Conservation (phyloP, 1,140 invertebrate genomes). For the Trialeurodes vaporariorum region DNA sequence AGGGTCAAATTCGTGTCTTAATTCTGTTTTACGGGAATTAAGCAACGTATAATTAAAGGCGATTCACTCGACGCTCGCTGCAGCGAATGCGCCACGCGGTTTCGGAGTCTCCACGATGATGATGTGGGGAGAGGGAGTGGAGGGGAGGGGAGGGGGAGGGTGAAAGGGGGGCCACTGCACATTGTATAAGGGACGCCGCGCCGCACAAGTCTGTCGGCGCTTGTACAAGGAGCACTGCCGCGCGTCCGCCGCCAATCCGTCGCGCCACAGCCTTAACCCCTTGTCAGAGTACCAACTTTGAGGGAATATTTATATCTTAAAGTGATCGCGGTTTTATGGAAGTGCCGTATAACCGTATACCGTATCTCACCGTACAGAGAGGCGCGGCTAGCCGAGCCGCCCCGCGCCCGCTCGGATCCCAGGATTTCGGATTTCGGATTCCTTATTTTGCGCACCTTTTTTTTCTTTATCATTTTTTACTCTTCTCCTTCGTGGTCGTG, state of each 20-base stretch:
- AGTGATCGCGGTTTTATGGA: neutral
- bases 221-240: too few species aligned
- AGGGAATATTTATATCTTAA: neutral
- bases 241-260: too few species aligned
- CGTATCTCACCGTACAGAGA: too few species aligned
- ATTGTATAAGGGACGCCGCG: neutral
- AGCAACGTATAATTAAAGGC: neutral
- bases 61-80: neutral
- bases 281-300: neutral
- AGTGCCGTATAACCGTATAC: too few species aligned
- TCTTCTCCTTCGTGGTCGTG: neutral
- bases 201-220: too few species aligned
- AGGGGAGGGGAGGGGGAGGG: too few species aligned
- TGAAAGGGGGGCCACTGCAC: too few species aligned
- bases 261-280: neutral
- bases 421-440: neutral
- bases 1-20: neutral
- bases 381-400: too few species aligned
- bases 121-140: too few species aligned
- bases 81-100: neutral
- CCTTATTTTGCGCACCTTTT: neutral
- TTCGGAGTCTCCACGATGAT: too few species aligned
- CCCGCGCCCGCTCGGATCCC: neutral
- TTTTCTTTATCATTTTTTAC: too few species aligned
- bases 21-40: neutral